These are phyloP conservation scores for Pica pica DNA, from an alignment of 2,113 vertebrate species.

Conservation along the genomic window DNA sequence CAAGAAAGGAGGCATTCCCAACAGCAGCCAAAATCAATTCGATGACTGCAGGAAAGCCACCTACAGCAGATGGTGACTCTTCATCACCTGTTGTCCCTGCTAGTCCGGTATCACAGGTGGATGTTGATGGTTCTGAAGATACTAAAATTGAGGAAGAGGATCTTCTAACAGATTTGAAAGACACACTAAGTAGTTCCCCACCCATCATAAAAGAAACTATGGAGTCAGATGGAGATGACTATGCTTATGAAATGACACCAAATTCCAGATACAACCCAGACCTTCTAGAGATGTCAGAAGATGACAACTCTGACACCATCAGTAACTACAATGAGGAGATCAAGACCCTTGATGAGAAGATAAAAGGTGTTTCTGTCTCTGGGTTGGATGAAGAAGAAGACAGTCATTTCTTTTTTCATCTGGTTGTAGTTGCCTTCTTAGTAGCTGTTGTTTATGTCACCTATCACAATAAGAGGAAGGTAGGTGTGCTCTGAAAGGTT, in stretches of 20 bases:
- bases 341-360: conserved; percentile 48
- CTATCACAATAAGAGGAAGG: conserved; percentile 98
- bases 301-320: conserved; percentile 30
- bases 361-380: conserved; percentile 65
- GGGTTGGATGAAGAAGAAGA: conserved; percentile 81
- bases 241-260: conserved; percentile 45
- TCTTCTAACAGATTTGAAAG: conserved; percentile 48
- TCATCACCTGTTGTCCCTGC: not conserved
- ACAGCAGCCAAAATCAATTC: not conserved
- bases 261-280: conserved; percentile 49
- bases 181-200: conserved; percentile 50
- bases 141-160: conserved; percentile 69
- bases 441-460: conserved; percentile 90
- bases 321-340: conserved; percentile 50
- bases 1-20: not conserved
- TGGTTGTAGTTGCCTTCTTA: conserved; percentile 88
- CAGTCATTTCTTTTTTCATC: conserved; percentile 94
- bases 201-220: conserved; percentile 52
- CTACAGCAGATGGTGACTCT: not conserved
- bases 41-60: not conserved
- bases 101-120: conserved; percentile 16
- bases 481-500: conserved; percentile 48
- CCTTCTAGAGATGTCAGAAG: not conserved
- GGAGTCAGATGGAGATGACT: conserved; percentile 61
- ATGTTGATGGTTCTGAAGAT: conserved; percentile 59